These are phyloP conservation scores for Peromyscus maniculatus DNA, from an alignment of 2,113 vertebrate species.

Conservation along the genomic window DNA sequence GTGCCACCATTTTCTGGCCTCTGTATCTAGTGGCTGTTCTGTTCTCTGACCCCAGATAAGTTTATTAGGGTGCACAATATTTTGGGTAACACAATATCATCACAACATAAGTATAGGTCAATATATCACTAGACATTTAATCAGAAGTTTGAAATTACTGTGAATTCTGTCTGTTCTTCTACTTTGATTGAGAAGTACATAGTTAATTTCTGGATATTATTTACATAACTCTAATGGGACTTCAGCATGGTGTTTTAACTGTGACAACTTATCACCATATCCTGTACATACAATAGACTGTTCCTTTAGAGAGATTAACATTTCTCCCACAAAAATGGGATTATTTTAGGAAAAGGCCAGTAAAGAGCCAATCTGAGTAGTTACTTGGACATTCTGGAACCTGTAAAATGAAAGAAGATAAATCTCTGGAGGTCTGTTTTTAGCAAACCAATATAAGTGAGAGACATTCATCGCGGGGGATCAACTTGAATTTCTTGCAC, in stretches of 20 bases:
- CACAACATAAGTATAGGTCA: not conserved
- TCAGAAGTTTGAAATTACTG: not conserved
- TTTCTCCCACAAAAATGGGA: not conserved
- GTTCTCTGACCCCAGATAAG: no score
- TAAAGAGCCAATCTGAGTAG: not conserved
- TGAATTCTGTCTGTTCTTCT: not conserved
- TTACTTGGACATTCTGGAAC: constrained; percentile 12
- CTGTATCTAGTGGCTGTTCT: no score
- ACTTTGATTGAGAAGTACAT: not conserved
- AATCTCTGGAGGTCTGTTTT: not conserved
- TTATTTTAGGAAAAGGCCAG: not conserved
- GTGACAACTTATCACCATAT: not conserved
- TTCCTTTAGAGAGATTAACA: constrained; percentile 11
- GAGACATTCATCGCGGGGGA: not conserved
- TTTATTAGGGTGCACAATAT: no score
- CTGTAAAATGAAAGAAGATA: constrained; percentile 40
- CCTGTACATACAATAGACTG: not conserved
- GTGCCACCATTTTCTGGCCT: no score
- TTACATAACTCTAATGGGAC: not conserved
- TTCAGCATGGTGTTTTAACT: not conserved
- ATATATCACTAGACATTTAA: not conserved
- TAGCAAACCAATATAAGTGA: constrained; percentile 26
- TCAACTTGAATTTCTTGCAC: constrained; percentile 21
- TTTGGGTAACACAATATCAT: no score
- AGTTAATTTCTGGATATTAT: constrained; percentile 30